Evolutionary conservation across 2,113 vertebrate genomes (phyloP).

Genomic region (Carassius gibelio): DNA sequence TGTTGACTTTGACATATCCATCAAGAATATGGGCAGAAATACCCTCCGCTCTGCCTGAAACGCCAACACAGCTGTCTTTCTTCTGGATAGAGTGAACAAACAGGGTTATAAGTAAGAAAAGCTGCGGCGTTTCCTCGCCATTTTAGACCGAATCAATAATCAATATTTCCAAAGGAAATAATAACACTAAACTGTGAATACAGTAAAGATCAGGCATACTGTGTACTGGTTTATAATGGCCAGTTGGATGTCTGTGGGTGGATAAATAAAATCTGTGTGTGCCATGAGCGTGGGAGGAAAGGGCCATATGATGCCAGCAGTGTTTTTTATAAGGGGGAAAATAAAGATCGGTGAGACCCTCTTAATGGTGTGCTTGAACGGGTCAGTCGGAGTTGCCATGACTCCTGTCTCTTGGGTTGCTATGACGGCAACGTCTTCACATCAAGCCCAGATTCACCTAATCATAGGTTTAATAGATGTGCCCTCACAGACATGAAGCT

Average conservation of each 20-base stretch:
- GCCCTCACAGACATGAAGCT: constrained; percentile 18
- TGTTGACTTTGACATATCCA: constrained; percentile 25
- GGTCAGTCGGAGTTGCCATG: constrained; percentile 59
- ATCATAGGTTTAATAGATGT: constrained; percentile 41
- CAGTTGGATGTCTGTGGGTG: constrained; percentile 35
- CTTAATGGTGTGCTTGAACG: constrained; percentile 39
- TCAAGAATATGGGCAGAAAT: constrained; percentile 25
- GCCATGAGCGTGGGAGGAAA: constrained; percentile 19
- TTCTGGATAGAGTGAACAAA: neutral
- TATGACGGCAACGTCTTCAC: constrained; percentile 56
- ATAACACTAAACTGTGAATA: neutral
- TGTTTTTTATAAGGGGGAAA: constrained; percentile 45
- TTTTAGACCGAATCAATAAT: constrained; percentile 8
- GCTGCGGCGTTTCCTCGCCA: neutral
- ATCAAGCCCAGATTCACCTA: constrained; percentile 42
- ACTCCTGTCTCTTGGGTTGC: constrained; percentile 57
- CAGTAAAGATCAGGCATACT: constrained; percentile 15
- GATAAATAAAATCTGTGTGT: constrained; percentile 35
- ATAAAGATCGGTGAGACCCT: constrained; percentile 59
- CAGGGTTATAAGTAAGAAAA: neutral
- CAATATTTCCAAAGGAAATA: neutral
- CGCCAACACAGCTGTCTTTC: constrained; percentile 14
- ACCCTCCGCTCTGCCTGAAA: neutral
- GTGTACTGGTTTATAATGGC: constrained; percentile 14
- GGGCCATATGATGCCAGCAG: constrained; percentile 3